A percentile compares a stretch with the other conserved stretches of the same genome.
phyloP scores from a whole-genome alignment of 2,888 invertebrate species.

The Acrobeloides nanus region DNA sequence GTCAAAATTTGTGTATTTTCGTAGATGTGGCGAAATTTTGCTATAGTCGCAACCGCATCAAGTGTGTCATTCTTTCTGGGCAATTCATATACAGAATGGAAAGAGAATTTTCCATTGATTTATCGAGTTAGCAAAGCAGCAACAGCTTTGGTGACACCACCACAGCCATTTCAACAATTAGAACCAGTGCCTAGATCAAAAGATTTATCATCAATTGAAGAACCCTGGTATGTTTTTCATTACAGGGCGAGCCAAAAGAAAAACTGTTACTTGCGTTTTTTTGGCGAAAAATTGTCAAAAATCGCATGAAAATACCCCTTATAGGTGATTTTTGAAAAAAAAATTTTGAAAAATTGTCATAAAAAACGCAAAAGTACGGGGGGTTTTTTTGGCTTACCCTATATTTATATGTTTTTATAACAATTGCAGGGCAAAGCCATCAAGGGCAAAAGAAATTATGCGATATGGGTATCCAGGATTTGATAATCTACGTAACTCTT shows the following conservation, averaged over 20 bases:
- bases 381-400: too few species aligned
- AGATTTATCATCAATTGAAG: slow-evolving; percentile 1
- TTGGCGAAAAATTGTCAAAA: too few species aligned
- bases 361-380: too few species aligned
- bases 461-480: slow-evolving; percentile 79
- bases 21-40: too few species aligned
- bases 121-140: slow-evolving; percentile 1
- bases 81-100: neutral
- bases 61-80: neutral
- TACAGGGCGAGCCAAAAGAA: too few species aligned
- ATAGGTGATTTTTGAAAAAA: too few species aligned
- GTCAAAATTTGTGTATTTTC: too few species aligned
- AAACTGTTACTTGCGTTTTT: too few species aligned
- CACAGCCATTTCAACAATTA: neutral
- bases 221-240: slow-evolving; percentile 3
- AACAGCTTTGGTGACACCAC: neutral
- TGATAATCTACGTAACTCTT: slow-evolving; percentile 66
- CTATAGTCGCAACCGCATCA: too few species aligned
- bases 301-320: too few species aligned
- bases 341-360: too few species aligned
- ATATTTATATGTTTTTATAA: too few species aligned
- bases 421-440: slow-evolving; percentile 35
- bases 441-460: slow-evolving; percentile 47
- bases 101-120: neutral
- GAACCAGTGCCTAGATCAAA: neutral